Conservation (phyloP, 2,113 vertebrate genomes). For the Phylloscopus trochiloides region DNA sequence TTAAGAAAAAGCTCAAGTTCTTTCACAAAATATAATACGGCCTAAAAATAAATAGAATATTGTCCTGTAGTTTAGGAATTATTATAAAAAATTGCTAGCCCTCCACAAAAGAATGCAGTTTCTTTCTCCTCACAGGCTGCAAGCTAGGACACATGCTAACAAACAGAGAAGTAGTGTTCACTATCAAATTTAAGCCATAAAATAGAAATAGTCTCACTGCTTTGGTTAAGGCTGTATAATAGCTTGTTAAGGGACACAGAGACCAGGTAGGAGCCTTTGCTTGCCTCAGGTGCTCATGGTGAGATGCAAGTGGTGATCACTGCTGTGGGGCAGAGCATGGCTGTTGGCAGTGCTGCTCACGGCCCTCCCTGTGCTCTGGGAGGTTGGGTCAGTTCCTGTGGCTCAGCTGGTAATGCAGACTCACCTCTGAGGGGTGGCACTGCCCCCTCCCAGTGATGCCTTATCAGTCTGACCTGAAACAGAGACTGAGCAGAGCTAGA, state of each 20-base stretch:
- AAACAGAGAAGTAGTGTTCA: not conserved
- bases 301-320: fast-evolving
- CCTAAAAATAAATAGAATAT: not conserved
- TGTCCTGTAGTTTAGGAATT: not conserved
- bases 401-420: fast-evolving
- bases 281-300: fast-evolving
- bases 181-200: not conserved
- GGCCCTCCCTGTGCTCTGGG: not conserved
- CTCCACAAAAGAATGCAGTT: not conserved
- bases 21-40: not conserved
- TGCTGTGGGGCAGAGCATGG: not conserved
- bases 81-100: not conserved
- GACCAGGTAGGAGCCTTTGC: not conserved
- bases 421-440: too few relatives aligned
- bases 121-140: not conserved
- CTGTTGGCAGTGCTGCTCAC: not conserved
- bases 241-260: not conserved
- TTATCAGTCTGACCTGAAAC: too few relatives aligned
- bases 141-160: not conserved
- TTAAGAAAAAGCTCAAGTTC: not conserved
- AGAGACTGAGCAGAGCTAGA: too few relatives aligned
- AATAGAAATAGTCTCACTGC: not conserved
- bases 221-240: not conserved
- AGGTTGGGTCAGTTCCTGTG: fast-evolving
- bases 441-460: not conserved